Evolutionary conservation across 2,888 invertebrate genomes (phyloP).

Genomic region (Cepaea hortensis): DNA sequence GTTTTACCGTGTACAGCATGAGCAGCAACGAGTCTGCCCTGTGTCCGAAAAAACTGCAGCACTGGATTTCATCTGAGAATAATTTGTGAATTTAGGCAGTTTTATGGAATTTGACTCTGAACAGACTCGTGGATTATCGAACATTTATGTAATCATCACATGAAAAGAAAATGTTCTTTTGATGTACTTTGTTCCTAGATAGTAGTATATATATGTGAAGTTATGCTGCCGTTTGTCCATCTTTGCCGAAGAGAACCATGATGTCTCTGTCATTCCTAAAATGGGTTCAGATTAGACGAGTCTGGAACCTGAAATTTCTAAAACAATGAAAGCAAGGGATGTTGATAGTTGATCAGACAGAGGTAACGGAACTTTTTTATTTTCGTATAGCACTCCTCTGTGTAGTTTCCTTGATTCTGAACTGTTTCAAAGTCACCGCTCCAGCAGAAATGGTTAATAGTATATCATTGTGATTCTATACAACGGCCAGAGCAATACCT

Average conservation of each 20-base stretch:
- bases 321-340: no score
- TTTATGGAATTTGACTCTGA: background rate
- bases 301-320: no score
- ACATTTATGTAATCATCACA: background rate
- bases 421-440: no score
- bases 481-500: no score
- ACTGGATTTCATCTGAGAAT: background rate
- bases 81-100: background rate
- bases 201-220: background rate
- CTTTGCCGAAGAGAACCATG: no score
- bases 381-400: no score
- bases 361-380: no score
- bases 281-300: background rate
- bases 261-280: background rate
- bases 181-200: background rate
- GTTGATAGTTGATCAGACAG: no score
- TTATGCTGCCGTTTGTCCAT: background rate
- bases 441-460: no score
- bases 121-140: background rate
- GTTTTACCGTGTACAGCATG: conserved; percentile 5
- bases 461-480: no score
- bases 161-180: background rate
- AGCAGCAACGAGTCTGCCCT: background rate
- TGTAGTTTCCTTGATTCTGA: no score
- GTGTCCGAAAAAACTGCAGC: background rate